Base-by-base conservation (phyloP, 1,140 invertebrate species). In the Halictus rubicundus region DNA sequence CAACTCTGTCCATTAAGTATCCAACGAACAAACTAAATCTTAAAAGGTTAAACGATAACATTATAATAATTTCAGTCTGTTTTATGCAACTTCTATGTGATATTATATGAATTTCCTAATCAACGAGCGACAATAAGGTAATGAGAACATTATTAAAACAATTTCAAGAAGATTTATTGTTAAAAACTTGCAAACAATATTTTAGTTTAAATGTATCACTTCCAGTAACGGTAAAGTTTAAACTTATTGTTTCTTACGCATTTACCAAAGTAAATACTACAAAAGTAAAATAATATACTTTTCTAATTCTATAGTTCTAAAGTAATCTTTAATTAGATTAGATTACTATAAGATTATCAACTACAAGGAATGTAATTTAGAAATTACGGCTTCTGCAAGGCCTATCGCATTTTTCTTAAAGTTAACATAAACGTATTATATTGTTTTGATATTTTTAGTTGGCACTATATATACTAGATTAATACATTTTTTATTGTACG, bases 21-120 rank as follows among this genome's bases (percentile, higher is more conserved):
- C 37, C 42, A 69, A 77, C 16, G 74, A 77, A 61, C 21, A 61
- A 77, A 69, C 66, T 61, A 49, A 69, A 49, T 77, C 54, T 61
- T 77, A 49, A 70, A 77, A 77, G 66, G 74, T 77, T 77, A 70
- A 77, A 70, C 27, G 54, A 61, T 39, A 77, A 23, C 68, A 66
- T 75, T 76, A 76, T 68, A 75, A 69, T 61, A 70, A 60, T 70
- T 77, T 69, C 0, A 70, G 66, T 60, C 37, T n/a, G 25, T 23
- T 70, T 68, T 46, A 27, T 19, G 39, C 23, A 32, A 69, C 23
- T 32, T 32, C 32, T 32, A 32, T 3, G 21, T 46, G 74, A 69
- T 61, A 25, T 12, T 69, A 49, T n/a, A 69, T 14, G 21, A 49
- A 49, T 77, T 60, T 49, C 42, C 49, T 16, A 61, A 8, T 49